Evolutionary conservation across 2,797 vertebrate genomes (phyloP).

Genomic region (Chelon labrosus): DNA sequence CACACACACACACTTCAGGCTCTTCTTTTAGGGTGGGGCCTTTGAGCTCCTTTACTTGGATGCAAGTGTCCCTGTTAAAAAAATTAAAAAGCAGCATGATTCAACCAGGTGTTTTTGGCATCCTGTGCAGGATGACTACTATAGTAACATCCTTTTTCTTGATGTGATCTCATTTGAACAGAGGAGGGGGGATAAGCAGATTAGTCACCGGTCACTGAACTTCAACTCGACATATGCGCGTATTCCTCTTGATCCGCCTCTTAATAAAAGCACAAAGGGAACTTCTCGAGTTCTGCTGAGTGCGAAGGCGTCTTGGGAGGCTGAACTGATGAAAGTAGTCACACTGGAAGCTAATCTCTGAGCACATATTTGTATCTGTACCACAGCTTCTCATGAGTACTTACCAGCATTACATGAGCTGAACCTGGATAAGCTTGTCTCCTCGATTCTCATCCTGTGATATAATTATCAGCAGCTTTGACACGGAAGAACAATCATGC

Average conservation of each 20-base stretch:
- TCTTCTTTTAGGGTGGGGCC: constrained; percentile 69
- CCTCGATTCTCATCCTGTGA: not conserved
- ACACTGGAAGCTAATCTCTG: not conserved
- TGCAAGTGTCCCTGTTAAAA: constrained; percentile 24
- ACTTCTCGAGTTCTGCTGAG: not conserved
- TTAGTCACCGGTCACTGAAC: not conserved
- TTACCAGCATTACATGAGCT: not conserved
- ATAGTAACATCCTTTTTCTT: not conserved
- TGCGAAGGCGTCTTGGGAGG: not conserved
- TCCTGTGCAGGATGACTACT: not conserved
- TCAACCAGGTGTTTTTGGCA: constrained; percentile 3
- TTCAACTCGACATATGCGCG: not conserved
- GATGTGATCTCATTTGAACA: not conserved
- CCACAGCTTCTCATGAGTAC: not conserved
- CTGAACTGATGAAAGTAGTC: constrained; percentile 1
- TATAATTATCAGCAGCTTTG: not conserved
- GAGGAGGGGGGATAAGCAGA: not conserved
- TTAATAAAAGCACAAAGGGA: not conserved
- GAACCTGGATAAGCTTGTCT: not conserved
- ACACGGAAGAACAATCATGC: not conserved
- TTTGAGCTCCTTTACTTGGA: constrained; percentile 44
- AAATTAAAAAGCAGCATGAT: not conserved
- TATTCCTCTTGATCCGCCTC: not conserved
- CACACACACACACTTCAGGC: constrained; percentile 48
- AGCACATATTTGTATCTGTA: not conserved